A percentile compares a stretch with the other conserved stretches of the same genome.
phyloP scores from a whole-genome alignment of 1,140 invertebrate genomes.

The Trichonephila inaurata region DNA sequence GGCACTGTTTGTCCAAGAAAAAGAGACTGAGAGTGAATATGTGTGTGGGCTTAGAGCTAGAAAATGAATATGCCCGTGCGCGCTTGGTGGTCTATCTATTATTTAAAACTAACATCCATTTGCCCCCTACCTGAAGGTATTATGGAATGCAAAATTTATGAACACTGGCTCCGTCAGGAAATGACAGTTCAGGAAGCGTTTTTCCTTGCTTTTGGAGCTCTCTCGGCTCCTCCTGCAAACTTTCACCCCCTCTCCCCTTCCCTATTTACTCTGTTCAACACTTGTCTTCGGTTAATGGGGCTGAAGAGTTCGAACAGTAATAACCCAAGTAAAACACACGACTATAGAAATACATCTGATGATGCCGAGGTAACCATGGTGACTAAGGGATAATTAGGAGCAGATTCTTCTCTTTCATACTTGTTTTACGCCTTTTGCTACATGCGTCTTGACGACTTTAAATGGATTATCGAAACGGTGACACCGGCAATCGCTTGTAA shows the following conservation, averaged over 20 bases:
- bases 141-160: constrained; percentile 75
- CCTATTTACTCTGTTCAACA: constrained; percentile 54
- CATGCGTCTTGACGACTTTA: constrained; percentile 62
- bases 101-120: constrained; percentile 75
- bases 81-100: constrained; percentile 66
- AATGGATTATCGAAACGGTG: constrained; percentile 58
- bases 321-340: constrained; percentile 53
- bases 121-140: constrained; percentile 62
- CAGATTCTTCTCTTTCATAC: constrained; percentile 14
- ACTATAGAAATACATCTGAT: constrained; percentile 43
- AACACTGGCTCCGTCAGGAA: constrained; percentile 41
- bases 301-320: constrained; percentile 45
- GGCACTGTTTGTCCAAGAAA: constrained; percentile 56
- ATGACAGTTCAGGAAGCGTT: constrained; percentile 62
- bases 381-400: constrained; percentile 68
- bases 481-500: constrained; percentile 56
- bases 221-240: neutral
- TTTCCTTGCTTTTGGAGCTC: neutral
- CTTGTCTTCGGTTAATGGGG: constrained; percentile 71
- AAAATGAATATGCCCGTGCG: constrained; percentile 72
- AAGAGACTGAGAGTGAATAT: constrained; percentile 67
- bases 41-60: constrained; percentile 65
- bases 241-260: neutral
- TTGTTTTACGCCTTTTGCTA: constrained; percentile 42
- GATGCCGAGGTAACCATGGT: constrained; percentile 65